Base-by-base conservation (phyloP, 2,113 vertebrate species). In the Cebidichthys violaceus region DNA sequence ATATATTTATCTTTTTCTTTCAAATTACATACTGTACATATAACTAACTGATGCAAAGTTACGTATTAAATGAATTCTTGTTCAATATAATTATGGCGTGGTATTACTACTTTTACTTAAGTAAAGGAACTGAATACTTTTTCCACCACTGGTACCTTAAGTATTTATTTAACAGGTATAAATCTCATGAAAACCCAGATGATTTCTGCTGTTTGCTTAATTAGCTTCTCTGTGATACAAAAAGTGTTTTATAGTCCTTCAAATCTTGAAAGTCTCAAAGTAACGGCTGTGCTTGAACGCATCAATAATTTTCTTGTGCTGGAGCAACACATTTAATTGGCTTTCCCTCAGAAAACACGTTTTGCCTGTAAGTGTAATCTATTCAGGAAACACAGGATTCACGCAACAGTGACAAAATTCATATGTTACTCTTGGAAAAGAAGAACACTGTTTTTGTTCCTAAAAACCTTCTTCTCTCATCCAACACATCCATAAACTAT, bases 401-500 rank as follows among this genome's bases (percentile, higher is more conserved):
- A 70, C 24, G 62, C 64, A 68, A 31, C 11, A 43, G 17, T 37
- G 33, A 70, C 20, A 52, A 39, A 70, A 75, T 37, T 70, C 1
- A 31, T n/a, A 61, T 66, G 60, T 61, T 7, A 76, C 43, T 71
- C 20, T 68, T 62, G 37, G 59, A 65, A 72, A 75, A 24, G n/a
- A 45, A 37, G 10, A 71, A 31, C 37, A 45, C 10, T 43, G 57
- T 70, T 77, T 52, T 15, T 57, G 13, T 66, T 41, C 11, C 70
- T 29, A 17, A 27, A 78, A 73, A 15, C 18, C 80, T 9, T 55
- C 75, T 77, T 68, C 52, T 75, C 68, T 66, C 80, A 82, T 83
- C 82, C 70, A 70, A 13, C 71, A 27, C 47, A 6, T 76, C 66
- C 82, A 82, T 84, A 68, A 86, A 78, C 57, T 41, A 75, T 27